Evolutionary conservation across 1,140 invertebrate genomes (phyloP).

Genomic region (Mylabris phalerata): DNA sequence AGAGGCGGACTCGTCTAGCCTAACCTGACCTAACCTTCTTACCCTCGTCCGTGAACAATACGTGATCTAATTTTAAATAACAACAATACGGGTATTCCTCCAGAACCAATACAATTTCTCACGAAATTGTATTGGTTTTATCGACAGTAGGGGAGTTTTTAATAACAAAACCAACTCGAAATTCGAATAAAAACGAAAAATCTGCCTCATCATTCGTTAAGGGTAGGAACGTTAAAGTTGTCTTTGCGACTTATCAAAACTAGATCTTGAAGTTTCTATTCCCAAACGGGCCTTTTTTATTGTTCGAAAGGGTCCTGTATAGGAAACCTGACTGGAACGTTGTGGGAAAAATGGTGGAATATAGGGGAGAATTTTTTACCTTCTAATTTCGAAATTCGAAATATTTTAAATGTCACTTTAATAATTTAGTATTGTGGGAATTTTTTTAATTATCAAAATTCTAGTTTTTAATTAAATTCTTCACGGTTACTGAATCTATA

Average conservation of each 20-base stretch:
- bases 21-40: slow-evolving; percentile 26
- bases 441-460: too few relatives aligned
- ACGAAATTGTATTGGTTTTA: slow-evolving; percentile 6
- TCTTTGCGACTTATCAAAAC: slow-evolving; percentile 9
- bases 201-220: too few relatives aligned
- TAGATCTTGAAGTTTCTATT: slow-evolving; percentile 16
- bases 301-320: slow-evolving; percentile 13
- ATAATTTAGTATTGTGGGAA: too few relatives aligned
- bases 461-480: background rate
- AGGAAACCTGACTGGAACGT: slow-evolving; percentile 6
- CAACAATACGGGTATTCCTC: slow-evolving; percentile 26
- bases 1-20: slow-evolving; percentile 14
- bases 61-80: slow-evolving; percentile 36
- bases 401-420: too few relatives aligned
- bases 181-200: too few relatives aligned
- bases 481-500: slow-evolving; percentile 10
- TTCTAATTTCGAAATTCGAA: too few relatives aligned
- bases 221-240: too few relatives aligned
- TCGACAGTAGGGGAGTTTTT: background rate
- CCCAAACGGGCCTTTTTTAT: slow-evolving; percentile 18
- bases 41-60: slow-evolving; percentile 26
- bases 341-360: slow-evolving; percentile 9
- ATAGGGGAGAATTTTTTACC: too few relatives aligned
- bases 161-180: too few relatives aligned
- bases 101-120: slow-evolving; percentile 22